Evolutionary conservation across 2,113 vertebrate species (phyloP), one percentile per base, ranked within the genome.

Genomic region (Ammodytes marinus): DNA sequence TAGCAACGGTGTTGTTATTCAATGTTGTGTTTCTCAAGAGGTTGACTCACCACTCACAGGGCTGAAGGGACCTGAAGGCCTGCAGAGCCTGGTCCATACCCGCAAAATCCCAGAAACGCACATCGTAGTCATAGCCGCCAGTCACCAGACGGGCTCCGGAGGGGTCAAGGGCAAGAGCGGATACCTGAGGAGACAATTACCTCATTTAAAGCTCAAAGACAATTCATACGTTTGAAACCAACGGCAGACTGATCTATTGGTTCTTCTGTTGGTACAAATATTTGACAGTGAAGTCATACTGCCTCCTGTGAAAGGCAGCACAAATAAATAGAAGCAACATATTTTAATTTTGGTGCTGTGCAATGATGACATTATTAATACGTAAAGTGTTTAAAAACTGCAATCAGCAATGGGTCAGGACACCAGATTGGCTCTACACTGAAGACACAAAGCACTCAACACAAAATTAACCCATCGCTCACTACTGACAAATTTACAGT

Each of bases 41-140:
- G 35, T 35, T 1, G 27, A 85, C 96, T 86, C 94, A 99, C 98
- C 98, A 99, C 77, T 99, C 98, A 85, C 98, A 99, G 7, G 98
- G 98, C 85, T 99, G 97, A 45, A 99, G 93, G 3, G 97, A 96
- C 19, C 98, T 91, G 94, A 99, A 99, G 72, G 98, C 97, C 76
- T 98, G 97, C 69, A 99, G 95, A 66, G 97, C 95, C 27, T 96
- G 95, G 77, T 99, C 98, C 98, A 99, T 99, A 83, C 98, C 98
- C 60, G 98, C 98, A 92, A 99, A 99, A 91, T 99, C 98, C 98
- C 98, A 99, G 93, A 99, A 98, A 45, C 96, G 96, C 58, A 99
- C 96, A 42, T 99, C 97, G 12, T 95, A 99, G 70, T 99, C 98
- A 55, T 95, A 98, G 17, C 98, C 97, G 15, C 98, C 98, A 14